Conservation (phyloP, 2,888 invertebrate genomes). For the Nomada lathburiana region DNA sequence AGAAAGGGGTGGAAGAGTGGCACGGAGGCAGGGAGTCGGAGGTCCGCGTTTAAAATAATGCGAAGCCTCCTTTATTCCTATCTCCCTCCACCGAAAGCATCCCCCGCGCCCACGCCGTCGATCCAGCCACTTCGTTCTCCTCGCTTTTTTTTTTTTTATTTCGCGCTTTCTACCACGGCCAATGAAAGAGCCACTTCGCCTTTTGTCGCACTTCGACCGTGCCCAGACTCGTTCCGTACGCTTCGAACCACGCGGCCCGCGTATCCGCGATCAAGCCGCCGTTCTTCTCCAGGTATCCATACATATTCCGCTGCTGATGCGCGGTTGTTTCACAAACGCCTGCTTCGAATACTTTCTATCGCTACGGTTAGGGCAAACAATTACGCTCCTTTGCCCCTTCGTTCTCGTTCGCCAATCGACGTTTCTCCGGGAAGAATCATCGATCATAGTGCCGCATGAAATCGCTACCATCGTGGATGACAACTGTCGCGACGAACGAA, state of each 20-base stretch:
- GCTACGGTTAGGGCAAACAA: too few relatives aligned
- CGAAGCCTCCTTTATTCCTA: constrained; percentile 66
- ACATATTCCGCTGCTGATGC: too few relatives aligned
- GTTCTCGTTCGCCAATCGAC: too few relatives aligned
- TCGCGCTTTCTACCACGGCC: constrained; percentile 75
- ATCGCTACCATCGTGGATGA: not conserved
- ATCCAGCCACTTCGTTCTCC: constrained; percentile 51
- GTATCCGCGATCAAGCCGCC: constrained; percentile 26
- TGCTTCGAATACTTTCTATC: too few relatives aligned
- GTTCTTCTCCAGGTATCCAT: not conserved
- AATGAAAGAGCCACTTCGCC: constrained; percentile 81
- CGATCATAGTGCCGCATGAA: not conserved
- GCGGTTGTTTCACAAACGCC: too few relatives aligned
- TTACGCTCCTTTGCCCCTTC: too few relatives aligned
- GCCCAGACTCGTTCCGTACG: constrained; percentile 48
- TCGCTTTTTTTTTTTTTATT: constrained; percentile 76
- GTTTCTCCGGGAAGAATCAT: not conserved
- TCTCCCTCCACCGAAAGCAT: constrained; percentile 44
- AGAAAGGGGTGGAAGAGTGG: not conserved
- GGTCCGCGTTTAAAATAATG: constrained; percentile 76
- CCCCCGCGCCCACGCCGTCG: constrained; percentile 33
- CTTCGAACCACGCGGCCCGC: constrained; percentile 19
- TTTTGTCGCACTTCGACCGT: constrained; percentile 75
- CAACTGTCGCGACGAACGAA: not conserved
- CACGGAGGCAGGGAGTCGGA: constrained; percentile 36